Conservation (phyloP, 2,888 invertebrate genomes). For the Oscheius sp. region DNA sequence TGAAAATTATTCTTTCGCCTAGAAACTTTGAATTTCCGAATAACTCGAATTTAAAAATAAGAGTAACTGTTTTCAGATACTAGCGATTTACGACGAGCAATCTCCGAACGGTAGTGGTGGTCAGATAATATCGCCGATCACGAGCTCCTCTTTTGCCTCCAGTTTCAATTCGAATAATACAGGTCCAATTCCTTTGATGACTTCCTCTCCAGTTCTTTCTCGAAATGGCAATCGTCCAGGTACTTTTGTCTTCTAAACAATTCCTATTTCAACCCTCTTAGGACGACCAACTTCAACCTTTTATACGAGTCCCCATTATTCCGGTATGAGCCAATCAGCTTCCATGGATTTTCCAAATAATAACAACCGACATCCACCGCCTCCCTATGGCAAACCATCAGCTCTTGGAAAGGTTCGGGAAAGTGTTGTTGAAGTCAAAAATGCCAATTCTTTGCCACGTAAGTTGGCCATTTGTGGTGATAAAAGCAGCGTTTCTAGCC, state of each 20-base stretch:
- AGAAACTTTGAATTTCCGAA: no score
- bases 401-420: background rate
- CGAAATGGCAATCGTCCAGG: background rate
- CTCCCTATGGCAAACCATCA: conserved; percentile 4
- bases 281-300: conserved; percentile 2
- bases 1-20: no score
- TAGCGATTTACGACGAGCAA: conserved; percentile 50
- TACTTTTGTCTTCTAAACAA: no score
- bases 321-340: background rate
- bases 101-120: conserved; percentile 30
- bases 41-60: no score
- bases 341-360: conserved; percentile 19
- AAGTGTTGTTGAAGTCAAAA: conserved; percentile 25
- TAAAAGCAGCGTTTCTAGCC: background rate
- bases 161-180: background rate
- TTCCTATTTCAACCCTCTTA: no score
- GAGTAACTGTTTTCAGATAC: conserved; percentile 45
- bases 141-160: conserved; percentile 6
- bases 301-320: background rate
- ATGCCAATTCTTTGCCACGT: background rate
- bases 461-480: background rate
- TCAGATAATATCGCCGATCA: conserved; percentile 6
- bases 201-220: conserved; percentile 20
- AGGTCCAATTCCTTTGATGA: conserved; percentile 17
- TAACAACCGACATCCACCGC: background rate